phyloP scores from a whole-genome alignment of 2,888 invertebrate species.

The Scaeva pyrastri region DNA sequence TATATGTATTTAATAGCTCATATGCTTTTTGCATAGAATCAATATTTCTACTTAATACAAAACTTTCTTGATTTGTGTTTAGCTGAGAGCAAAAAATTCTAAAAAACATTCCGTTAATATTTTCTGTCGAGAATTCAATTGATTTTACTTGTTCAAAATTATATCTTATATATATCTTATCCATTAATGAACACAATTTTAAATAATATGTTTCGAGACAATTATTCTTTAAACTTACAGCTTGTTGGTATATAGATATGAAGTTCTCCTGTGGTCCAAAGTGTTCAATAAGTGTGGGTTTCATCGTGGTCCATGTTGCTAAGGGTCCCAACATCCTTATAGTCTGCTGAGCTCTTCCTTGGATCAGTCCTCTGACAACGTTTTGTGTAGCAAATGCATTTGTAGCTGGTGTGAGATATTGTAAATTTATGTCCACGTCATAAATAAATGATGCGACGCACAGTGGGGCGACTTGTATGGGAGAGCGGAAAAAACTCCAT shows the following conservation, averaged over 20 bases:
- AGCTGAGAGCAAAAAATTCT: conserved; percentile 8
- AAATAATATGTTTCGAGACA: background rate
- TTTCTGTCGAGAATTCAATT: background rate
- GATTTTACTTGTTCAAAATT: background rate
- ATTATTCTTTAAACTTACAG: background rate
- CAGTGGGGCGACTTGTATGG: too few relatives aligned
- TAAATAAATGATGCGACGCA: background rate
- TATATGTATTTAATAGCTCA: background rate
- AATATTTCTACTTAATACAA: background rate
- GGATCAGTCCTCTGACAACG: background rate
- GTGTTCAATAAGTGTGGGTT: background rate
- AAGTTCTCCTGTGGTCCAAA: conserved; percentile 1
- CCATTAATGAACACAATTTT: background rate
- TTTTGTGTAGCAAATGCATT: background rate
- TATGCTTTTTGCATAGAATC: conserved; percentile 10
- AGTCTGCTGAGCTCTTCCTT: background rate
- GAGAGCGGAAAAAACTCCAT: too few relatives aligned
- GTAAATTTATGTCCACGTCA: background rate
- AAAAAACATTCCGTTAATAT: conserved; percentile 5
- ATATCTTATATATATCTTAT: background rate
- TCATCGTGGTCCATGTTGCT: background rate
- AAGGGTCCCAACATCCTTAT: background rate
- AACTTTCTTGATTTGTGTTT: background rate
- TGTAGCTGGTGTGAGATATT: conserved; percentile 6
- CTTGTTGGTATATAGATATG: background rate